Evolutionary conservation across 2,888 invertebrate genomes (phyloP), one percentile per base, ranked within the genome.

Genomic region (Chouioia cunea): DNA sequence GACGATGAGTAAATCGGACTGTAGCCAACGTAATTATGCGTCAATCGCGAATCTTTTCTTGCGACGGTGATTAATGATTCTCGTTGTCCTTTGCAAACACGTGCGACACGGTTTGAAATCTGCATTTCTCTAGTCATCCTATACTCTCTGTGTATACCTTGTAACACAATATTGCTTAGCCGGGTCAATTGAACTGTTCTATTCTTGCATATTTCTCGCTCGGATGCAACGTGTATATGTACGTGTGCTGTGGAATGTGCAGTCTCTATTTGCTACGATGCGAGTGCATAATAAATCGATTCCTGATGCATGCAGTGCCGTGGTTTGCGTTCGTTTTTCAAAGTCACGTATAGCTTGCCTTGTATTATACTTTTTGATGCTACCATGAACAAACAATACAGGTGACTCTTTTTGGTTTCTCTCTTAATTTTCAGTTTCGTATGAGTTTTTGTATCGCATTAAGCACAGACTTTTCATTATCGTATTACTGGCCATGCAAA

Each of bases 401-500:
- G 8, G 6, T 18, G 10, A 50, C 50, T 50, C 10, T 16, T 50
- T n/a, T 50, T 18, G 50, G 16, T 20, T 18, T 50, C 4, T 58
- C 65, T 52, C 59, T 44, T 50, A 1, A 22, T 62, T 66, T 47
- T 48, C 63, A 57, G 56, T 74, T 53, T 64, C 57, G 23, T 64
- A 60, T 66, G 52, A 53, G n/a, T 73, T 65, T 60, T 63, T 59
- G 47, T 53, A 22, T 20, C 58, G 71, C 44, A 47, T 64, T 22
- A 65, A 63, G 56, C 57, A 70, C 54, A 46, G 16, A 52, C 54
- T 68, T 46, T 36, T 52, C 60, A 15, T 64, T 15, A 65, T 68
- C 23, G 43, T 68, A 20, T 65, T 68, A 48, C 56, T 68, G 67
- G 64, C 48, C 60, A 65, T 70, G 65, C 36, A 43, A 48, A 70